Conservation (phyloP, 2,797 vertebrate genomes). For the Xenentodon cancila region DNA sequence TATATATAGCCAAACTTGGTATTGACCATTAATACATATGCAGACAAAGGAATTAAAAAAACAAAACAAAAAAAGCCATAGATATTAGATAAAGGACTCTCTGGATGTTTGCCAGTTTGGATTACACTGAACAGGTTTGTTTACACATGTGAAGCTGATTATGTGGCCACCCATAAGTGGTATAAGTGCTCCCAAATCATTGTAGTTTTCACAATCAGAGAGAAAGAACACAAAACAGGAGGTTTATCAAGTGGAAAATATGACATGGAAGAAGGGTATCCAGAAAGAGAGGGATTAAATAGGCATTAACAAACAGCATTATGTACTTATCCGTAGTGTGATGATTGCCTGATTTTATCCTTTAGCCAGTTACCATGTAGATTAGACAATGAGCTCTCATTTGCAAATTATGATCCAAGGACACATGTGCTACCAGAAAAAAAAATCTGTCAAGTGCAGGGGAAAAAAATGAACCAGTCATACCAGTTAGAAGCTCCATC, state of each 20-base stretch:
- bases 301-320: background rate
- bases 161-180: background rate
- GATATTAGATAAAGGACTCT: too few species aligned
- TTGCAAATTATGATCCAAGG: background rate
- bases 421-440: slow-evolving; percentile 1
- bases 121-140: background rate
- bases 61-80: too few species aligned
- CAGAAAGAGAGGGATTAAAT: background rate
- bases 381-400: background rate
- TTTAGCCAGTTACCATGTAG: background rate
- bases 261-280: background rate
- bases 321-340: background rate
- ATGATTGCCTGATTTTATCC: background rate
- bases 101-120: background rate
- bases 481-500: background rate
- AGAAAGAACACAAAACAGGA: too few species aligned
- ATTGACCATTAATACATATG: too few species aligned
- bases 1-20: too few species aligned
- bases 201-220: too few species aligned
- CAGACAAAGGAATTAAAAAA: too few species aligned
- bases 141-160: background rate
- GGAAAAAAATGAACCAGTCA: background rate
- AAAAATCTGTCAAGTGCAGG: slow-evolving; percentile 7
- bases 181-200: background rate
- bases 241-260: too few species aligned